Conservation (phyloP, 1,140 invertebrate genomes). For the Batillaria attramentaria region DNA sequence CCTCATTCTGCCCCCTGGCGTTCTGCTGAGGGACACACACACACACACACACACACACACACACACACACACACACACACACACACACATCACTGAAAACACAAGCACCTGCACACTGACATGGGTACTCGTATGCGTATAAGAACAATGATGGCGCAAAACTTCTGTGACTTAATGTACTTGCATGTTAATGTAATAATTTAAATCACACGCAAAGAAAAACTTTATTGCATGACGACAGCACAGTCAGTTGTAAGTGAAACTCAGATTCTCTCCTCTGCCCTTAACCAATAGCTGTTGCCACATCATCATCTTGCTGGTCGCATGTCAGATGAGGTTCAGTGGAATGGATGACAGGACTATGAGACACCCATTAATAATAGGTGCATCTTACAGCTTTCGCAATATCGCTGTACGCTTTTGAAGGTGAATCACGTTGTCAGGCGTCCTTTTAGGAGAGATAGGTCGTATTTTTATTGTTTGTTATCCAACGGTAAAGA, state of each 20-base stretch:
- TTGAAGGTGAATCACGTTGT: not conserved
- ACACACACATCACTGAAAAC: not conserved
- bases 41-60: not conserved
- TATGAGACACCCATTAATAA: not conserved
- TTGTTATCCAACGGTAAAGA: not conserved
- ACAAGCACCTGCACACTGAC: not conserved
- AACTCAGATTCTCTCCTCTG: too few species aligned
- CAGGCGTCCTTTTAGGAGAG: not conserved
- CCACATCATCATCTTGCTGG: too few species aligned
- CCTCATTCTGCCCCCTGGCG: not conserved
- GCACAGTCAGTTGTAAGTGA: too few species aligned
- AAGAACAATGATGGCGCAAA: too few species aligned
- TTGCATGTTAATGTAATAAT: too few species aligned
- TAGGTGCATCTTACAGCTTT: not conserved
- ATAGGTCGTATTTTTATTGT: not conserved
- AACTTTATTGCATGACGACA: too few species aligned
- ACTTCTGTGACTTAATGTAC: too few species aligned
- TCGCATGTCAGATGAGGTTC: too few species aligned
- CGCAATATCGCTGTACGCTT: not conserved
- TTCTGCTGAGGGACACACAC: not conserved
- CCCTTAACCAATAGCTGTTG: too few species aligned
- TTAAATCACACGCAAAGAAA: too few species aligned
- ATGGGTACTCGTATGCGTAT: too few species aligned
- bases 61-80: constrained; percentile 10
- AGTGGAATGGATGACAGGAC: too few species aligned